These are phyloP conservation scores for Drosophila novamexicana DNA, from an alignment of 1,140 invertebrate species.

Conservation along the genomic window DNA sequence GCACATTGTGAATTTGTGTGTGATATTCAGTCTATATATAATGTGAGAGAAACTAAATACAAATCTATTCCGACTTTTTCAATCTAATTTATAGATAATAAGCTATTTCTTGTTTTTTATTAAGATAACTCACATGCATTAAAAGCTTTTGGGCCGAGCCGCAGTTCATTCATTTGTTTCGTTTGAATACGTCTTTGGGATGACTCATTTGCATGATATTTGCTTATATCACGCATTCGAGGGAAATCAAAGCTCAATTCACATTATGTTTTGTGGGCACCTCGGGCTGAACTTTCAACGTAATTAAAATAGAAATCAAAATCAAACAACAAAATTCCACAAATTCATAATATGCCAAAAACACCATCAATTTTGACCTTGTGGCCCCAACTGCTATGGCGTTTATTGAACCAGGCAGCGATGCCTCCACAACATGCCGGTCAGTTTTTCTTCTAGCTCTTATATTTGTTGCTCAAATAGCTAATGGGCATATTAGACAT, in stretches of 20 bases:
- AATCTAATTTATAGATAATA: neutral
- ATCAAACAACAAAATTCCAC: conserved; percentile 19
- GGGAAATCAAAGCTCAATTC: conserved; percentile 31
- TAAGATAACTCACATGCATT: conserved; percentile 19
- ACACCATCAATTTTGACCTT: conserved; percentile 62
- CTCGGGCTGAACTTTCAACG: conserved; percentile 58
- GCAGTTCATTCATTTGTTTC: conserved; percentile 35
- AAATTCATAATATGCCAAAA: conserved; percentile 31
- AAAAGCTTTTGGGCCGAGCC: conserved; percentile 29
- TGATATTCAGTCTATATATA: neutral
- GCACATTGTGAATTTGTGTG: neutral
- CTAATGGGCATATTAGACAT: conserved; percentile 36
- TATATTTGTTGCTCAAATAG: conserved; percentile 3
- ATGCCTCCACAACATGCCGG: conserved; percentile 1
- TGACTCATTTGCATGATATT: conserved; percentile 76
- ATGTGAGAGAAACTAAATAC: conserved; percentile 12
- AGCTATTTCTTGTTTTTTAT: conserved; percentile 4
- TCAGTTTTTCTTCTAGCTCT: neutral
- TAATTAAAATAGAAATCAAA: conserved; percentile 67
- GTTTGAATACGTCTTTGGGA: conserved; percentile 5
- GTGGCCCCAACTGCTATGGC: conserved; percentile 44
- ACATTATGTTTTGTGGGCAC: neutral
- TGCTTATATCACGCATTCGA: conserved; percentile 50
- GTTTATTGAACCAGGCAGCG: conserved; percentile 72
- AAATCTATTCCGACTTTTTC: neutral